Evolutionary conservation across 1,140 invertebrate species (phyloP), one percentile per base, ranked within the genome.

Genomic region (Chelonus insularis): DNA sequence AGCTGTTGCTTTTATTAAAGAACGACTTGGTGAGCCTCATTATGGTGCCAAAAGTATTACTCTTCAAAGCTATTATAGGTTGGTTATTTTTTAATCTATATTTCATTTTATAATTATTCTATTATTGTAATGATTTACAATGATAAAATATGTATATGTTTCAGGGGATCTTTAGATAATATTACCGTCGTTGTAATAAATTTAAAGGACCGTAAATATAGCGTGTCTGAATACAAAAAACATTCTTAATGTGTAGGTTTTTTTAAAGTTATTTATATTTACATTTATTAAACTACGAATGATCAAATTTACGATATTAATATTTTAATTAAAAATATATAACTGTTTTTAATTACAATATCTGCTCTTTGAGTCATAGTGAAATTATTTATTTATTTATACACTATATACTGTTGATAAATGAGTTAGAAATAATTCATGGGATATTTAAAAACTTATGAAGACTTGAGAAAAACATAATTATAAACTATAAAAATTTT

Each of bases 111-210:
- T 34, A 23, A 16, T n/a, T 21, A 8, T 34, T 29, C n/a, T 16
- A 16, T 34, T 50, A 52, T 12, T 18, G 14, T 34, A 36, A 41
- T 47, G 34, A 45, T 45, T 45, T 29, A 41, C 6, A 45, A 56
- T 18, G 36, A 47, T 48, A 14, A 41, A 37, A 55, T 54, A 5
- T 56, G 50, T 58, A 57, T 37, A 39, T 29, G 18, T 73, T 71
- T 7, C 62, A 80, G 91, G 69, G 95, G 95, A 20, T 97, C 95
- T 2, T 85, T 93, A 55, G 96, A 98, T 81, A 98, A 98, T 82
- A 97, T 98, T 52, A 96, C 95, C 23, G 93, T 97, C 11, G 83
- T 98, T 72, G 85, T 98, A 41, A 92, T 97, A 45, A 91, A 94
- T 80, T 91, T 98, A 70, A 85, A 85, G 69, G 84, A 90, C 75